Evolutionary conservation across 2,888 invertebrate genomes (phyloP).

Genomic region (Mayetiola destructor): DNA sequence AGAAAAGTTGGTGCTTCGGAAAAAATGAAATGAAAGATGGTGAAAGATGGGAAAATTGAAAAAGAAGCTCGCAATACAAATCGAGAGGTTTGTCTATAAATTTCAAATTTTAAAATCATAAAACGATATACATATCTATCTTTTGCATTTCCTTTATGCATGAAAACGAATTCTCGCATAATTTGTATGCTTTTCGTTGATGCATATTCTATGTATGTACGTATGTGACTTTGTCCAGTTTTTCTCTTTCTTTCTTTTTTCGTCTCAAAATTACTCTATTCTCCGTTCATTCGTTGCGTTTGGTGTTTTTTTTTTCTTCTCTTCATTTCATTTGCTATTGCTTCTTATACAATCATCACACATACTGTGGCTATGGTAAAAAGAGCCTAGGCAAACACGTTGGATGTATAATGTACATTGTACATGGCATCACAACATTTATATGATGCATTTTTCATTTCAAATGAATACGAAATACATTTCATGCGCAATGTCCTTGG

Average conservation of each 20-base stretch:
- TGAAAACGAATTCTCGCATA: too few relatives aligned
- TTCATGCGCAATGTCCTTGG: not conserved
- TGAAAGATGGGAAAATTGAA: not conserved
- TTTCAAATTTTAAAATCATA: not conserved
- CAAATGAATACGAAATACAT: not conserved
- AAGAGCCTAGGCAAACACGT: too few relatives aligned
- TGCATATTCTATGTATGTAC: too few relatives aligned
- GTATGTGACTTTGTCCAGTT: too few relatives aligned
- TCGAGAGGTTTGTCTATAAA: not conserved
- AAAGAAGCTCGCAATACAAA: not conserved
- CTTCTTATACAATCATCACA: too few relatives aligned
- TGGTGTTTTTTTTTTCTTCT: too few relatives aligned
- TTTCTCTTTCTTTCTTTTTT: not conserved
- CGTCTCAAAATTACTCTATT: not conserved
- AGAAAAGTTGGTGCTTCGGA: too few relatives aligned
- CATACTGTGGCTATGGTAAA: too few relatives aligned
- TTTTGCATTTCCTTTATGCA: not conserved
- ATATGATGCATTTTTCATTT: conserved; percentile 8
- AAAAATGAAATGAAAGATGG: too few relatives aligned
- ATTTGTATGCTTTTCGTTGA: too few relatives aligned
- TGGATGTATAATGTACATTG: too few relatives aligned
- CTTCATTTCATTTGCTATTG: too few relatives aligned
- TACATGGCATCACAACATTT: not conserved
- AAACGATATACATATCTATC: not conserved
- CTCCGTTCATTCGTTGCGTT: not conserved